Evolutionary conservation across 2,888 invertebrate species (phyloP).

Genomic region (Drosophila quasianomalipes): DNA sequence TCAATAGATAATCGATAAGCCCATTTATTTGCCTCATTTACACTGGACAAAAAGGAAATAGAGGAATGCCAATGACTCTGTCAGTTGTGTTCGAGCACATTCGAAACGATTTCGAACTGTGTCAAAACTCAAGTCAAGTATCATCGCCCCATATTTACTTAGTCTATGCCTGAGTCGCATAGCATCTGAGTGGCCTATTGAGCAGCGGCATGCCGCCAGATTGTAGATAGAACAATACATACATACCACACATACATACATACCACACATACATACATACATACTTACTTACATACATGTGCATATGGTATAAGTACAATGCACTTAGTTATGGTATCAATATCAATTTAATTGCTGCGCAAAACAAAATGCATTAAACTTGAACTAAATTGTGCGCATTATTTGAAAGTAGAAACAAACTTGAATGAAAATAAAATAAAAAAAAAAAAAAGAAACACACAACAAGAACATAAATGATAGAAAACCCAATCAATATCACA

Average conservation of each 20-base stretch:
- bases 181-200: constrained; percentile 20
- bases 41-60: constrained; percentile 6
- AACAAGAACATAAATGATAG: background rate
- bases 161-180: constrained; percentile 24
- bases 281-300: too few species aligned
- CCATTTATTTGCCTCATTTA: constrained; percentile 1
- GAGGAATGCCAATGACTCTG: constrained; percentile 16
- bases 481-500: background rate
- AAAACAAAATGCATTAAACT: constrained; percentile 71
- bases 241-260: background rate
- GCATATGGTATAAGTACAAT: constrained; percentile 5
- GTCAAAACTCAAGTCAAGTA: constrained; percentile 76
- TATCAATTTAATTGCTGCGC: constrained; percentile 54
- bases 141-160: constrained; percentile 61
- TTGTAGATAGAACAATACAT: constrained; percentile 25
- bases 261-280: background rate
- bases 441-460: background rate
- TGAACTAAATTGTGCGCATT: constrained; percentile 64
- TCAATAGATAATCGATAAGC: constrained; percentile 47
- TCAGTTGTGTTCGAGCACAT: constrained; percentile 39
- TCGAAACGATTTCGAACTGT: constrained; percentile 56
- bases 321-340: constrained; percentile 22
- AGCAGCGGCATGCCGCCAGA: constrained; percentile 66
- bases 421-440: background rate
- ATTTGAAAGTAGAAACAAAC: constrained; percentile 21